A percentile compares a stretch with the other conserved stretches of the same genome.
Evolutionary conservation across 1,140 invertebrate species (phyloP).

Genomic region (Zaprionus camerounensis): DNA sequence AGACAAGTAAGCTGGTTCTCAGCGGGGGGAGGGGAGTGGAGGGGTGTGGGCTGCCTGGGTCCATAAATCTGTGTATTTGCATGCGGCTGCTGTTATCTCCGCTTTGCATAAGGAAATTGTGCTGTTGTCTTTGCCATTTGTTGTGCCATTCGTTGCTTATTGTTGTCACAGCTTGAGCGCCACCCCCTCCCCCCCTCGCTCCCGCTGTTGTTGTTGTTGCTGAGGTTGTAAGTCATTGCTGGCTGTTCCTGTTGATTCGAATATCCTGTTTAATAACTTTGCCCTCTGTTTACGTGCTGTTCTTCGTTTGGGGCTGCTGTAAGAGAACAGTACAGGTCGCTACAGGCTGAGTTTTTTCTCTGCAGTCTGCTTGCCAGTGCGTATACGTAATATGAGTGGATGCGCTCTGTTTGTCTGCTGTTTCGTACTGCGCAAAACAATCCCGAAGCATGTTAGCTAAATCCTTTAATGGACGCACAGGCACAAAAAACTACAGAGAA

Average conservation of each 20-base stretch:
- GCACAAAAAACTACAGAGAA: background rate
- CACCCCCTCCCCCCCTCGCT: constrained; percentile 7
- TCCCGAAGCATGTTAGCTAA: background rate
- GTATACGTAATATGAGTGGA: constrained; percentile 9
- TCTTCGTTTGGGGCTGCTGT: background rate
- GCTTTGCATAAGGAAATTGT: constrained; percentile 81
- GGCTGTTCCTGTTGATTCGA: constrained; percentile 66
- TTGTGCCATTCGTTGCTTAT: constrained; percentile 55
- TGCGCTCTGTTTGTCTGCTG: background rate
- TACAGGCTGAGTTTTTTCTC: background rate
- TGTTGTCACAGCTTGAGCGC: constrained; percentile 39
- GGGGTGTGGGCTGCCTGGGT: constrained; percentile 1
- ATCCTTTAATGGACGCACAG: constrained; percentile 1
- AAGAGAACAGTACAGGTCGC: too few species aligned
- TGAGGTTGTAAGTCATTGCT: constrained; percentile 31
- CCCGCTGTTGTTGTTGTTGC: constrained; percentile 12
- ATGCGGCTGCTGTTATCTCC: constrained; percentile 76
- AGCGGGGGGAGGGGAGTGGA: background rate
- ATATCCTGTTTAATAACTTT: constrained; percentile 79
- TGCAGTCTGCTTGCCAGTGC: background rate
- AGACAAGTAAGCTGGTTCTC: background rate
- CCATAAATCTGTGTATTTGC: constrained; percentile 80
- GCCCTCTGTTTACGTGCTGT: constrained; percentile 57
- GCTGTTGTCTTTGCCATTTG: constrained; percentile 71
- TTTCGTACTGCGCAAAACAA: background rate